Base-by-base conservation (phyloP, 2,113 vertebrate genomes). In the Gavialis gangeticus region DNA sequence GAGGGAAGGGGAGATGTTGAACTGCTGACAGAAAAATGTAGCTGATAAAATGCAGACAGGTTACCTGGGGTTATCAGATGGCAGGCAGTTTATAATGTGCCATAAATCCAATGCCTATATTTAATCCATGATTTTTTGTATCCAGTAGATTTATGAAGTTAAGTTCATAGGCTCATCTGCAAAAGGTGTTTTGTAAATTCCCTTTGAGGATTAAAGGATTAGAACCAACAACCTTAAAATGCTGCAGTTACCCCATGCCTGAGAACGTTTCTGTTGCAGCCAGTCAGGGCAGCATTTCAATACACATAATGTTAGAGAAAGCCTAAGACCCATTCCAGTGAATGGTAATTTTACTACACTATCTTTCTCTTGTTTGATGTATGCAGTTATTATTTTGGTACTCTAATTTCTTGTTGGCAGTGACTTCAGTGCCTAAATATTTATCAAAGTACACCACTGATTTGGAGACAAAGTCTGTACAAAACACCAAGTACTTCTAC, bases 321-420 rank as follows among this genome's bases (percentile, higher is more conserved):
- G 90, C 34, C 28, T 75, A 62, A 64, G 56, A 11, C 25, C 11
- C 14, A 80, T 75, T 71, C 79, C 37, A 75, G 62, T 11, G 59
- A 64, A 56, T 55, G 37, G 2, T 22, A 63, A 2, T 25, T 91
- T 85, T 91, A 73, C 34, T 13, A 73, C 13, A 46, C 19, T 46
- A n/a, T 18, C 21, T 46, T 73, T 25, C 69, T 73, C 34, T 73
- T 8, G 21, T 93, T 54, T 75, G 4, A 92, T 34, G 13, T 46
- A 79, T 88, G 71, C 57, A 63, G 75, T 93, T 86, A 82, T 77
- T 66, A 66, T 89, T 89, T 84, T 80, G 58, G 89, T 34, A 82
- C 34, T 93, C 92, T 93, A 84, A 94, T 89, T 94, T 94, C 87
- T 95, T 87, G 89, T n/a, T 46, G 89, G 60, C 12, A 69, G 82